A percentile compares a stretch with the other conserved stretches of the same genome.
These are phyloP conservation scores for Gymnarchus niloticus DNA, from an alignment of 2,113 vertebrate genomes.

Conservation along the genomic window DNA sequence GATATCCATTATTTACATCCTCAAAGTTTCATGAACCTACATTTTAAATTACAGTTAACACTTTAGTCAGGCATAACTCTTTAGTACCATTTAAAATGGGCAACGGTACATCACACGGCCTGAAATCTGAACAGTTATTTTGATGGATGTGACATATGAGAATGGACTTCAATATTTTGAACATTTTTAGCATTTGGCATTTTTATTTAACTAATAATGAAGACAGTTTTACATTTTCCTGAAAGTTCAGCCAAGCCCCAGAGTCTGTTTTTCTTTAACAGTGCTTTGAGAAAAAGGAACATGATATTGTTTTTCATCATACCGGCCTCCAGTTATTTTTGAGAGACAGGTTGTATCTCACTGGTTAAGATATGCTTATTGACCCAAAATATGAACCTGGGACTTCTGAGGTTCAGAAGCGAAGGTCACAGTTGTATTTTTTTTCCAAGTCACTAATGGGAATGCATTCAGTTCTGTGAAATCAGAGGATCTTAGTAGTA, in stretches of 20 bases:
- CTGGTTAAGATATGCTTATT: background rate
- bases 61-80: background rate
- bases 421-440: background rate
- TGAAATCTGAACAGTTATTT: too few relatives aligned
- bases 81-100: background rate
- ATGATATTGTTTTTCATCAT: background rate
- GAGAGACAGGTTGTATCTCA: background rate
- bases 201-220: background rate
- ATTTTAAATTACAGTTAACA: background rate
- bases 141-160: background rate
- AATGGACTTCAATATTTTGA: background rate
- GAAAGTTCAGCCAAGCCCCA: background rate
- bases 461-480: background rate
- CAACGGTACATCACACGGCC: too few relatives aligned
- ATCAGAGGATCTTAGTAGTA: background rate
- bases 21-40: too few relatives aligned
- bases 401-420: background rate
- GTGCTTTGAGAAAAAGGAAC: background rate
- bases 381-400: background rate
- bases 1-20: too few relatives aligned
- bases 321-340: background rate
- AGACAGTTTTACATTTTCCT: background rate
- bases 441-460: background rate
- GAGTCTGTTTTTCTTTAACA: background rate
- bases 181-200: background rate